Percentiles rank a stretch among this genome's conserved stretches.
phyloP scores from a whole-genome alignment of 92 coral and sea anemone species.

The Epizoanthus stellaris region DNA sequence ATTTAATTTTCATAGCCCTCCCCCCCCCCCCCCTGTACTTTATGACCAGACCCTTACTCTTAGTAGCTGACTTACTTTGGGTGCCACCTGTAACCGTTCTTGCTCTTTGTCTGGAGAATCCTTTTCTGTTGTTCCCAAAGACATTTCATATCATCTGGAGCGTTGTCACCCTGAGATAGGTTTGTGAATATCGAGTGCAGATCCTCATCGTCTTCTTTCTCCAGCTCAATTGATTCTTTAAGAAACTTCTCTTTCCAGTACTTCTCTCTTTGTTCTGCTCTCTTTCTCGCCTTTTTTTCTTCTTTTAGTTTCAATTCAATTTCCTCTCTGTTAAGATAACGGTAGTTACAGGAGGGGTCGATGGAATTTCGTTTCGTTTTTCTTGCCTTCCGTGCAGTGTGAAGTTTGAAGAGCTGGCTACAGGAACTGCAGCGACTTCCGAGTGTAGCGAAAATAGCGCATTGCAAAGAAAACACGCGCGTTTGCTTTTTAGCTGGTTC shows the following conservation, averaged over 20 bases:
- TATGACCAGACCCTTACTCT: too few relatives aligned
- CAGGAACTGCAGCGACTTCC: slow-evolving; percentile 27
- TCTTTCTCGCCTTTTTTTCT: not conserved
- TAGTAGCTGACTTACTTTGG: not conserved
- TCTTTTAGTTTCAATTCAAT: not conserved
- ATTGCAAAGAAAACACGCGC: not conserved
- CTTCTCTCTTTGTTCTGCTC: not conserved
- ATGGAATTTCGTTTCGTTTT: slow-evolving; percentile 7
- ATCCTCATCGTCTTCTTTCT: slow-evolving; percentile 21
- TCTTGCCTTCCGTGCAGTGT: not conserved
- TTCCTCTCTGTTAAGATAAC: slow-evolving; percentile 25
- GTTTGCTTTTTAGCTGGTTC: not conserved
- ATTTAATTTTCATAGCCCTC: too few relatives aligned
- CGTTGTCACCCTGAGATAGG: not conserved
- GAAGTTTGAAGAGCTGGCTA: not conserved
- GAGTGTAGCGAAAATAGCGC: not conserved
- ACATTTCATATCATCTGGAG: slow-evolving; percentile 27
- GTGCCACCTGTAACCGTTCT: slow-evolving; percentile 18
- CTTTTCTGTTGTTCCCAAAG: not conserved
- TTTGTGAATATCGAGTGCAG: slow-evolving; percentile 8
- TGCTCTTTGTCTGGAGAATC: not conserved
- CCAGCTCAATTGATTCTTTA: slow-evolving; percentile 14
- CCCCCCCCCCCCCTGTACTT: too few relatives aligned
- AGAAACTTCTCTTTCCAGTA: slow-evolving; percentile 39
- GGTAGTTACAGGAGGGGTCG: not conserved